Evolutionary conservation across 92 coral and sea anemone genomes (phyloP).

Genomic region (Nematostella vectensis): DNA sequence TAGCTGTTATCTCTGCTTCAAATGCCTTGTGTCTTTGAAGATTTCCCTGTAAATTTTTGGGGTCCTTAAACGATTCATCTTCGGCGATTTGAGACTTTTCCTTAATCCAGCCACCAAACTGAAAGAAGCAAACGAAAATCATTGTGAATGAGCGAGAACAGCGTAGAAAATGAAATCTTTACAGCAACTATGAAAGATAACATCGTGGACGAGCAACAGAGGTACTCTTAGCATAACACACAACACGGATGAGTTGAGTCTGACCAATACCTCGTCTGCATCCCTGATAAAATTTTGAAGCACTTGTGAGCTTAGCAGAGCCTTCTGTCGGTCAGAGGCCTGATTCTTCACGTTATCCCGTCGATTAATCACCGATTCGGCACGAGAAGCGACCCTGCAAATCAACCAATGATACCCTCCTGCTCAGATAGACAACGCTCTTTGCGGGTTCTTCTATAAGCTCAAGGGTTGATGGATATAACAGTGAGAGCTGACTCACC

Average conservation of each 20-base stretch:
- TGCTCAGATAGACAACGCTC: too few relatives aligned
- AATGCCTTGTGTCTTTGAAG: conserved; percentile 92
- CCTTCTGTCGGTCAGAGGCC: conserved; percentile 45
- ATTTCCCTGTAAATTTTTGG: conserved; percentile 69
- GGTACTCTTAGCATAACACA: too few relatives aligned
- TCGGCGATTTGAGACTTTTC: conserved; percentile 84
- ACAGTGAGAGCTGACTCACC: neutral
- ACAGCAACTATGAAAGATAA: too few relatives aligned
- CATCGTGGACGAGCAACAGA: too few relatives aligned
- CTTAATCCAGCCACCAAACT: conserved; percentile 88
- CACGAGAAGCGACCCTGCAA: conserved; percentile 62
- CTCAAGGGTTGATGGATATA: neutral
- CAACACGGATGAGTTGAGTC: too few relatives aligned
- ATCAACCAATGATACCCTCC: too few relatives aligned
- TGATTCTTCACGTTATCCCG: conserved; percentile 65
- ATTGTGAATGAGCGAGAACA: too few relatives aligned
- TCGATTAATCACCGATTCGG: conserved; percentile 64
- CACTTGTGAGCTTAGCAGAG: conserved; percentile 52
- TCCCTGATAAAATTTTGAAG: conserved; percentile 80
- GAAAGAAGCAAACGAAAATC: neutral
- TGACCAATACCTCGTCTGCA: conserved; percentile 80
- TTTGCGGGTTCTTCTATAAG: neutral
- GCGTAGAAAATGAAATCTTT: too few relatives aligned
- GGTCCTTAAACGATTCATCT: conserved; percentile 81
- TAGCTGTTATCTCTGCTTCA: conserved; percentile 94